Evolutionary conservation across 2,888 invertebrate genomes (phyloP), one percentile per base, ranked within the genome.

Genomic region (Campoletis raptor): DNA sequence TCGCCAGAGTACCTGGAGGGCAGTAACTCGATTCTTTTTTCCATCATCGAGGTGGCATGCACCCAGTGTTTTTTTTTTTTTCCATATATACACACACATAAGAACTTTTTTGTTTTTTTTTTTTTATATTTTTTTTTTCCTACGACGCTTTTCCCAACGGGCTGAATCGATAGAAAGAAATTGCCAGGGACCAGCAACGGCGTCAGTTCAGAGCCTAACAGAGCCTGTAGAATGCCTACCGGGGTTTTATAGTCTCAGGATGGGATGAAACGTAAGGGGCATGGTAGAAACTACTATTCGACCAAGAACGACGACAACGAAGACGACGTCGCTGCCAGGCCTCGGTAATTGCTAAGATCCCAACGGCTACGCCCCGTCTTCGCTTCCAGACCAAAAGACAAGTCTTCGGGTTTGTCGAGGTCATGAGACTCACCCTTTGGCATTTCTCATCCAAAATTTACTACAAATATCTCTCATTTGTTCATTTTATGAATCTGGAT

Each of bases 91-190:
- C n/a, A 79, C 18, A 70, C 42, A 69, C n/a, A 79, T 42, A 48
- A 1, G 30, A 52, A 4, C 12, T 7, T n/a, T 70, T 69, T 30
- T 30, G 30, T 30, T 30, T 30, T 81, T 48, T 52, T 64, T 48
- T 9, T 9, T 70, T n/a, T n/a, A n/a, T n/a, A n/a, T 30, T 30
- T 81, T 48, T 52, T 64, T 48, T 9, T 9, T 70, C 74, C 67
- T 64, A 24, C 54, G 74, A 45, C 42, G 72, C 21, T 81, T 72
- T 81, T 72, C 48, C 72, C 61, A 64, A 37, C 61, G 61, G 64
- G 57, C 36, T 21, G 83, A 86, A 86, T 86, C 85, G 83, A 86
- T 86, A 70, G 48, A 83, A 76, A 83, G 85, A 86, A 83, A 86
- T 86, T 77, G 82, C 72, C 69, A 69, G 82, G 79, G 85, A 85